Evolutionary conservation across 2,888 invertebrate genomes (phyloP).

Genomic region (Philereme vetulata): DNA sequence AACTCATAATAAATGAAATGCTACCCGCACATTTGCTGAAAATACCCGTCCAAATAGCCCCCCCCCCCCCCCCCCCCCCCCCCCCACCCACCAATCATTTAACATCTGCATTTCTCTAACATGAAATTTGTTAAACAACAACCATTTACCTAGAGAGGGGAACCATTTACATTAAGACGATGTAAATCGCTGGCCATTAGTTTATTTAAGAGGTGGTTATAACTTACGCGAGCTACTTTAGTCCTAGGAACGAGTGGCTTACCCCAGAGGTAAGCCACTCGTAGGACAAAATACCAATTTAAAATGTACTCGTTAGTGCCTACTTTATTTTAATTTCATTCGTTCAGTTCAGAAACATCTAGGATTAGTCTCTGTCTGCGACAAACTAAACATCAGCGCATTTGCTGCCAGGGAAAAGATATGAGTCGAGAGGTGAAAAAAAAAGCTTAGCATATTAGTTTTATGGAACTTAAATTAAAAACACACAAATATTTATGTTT

Average conservation of each 20-base stretch:
- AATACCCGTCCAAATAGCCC: constrained; percentile 20
- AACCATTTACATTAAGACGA: constrained; percentile 36
- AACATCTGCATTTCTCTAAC: constrained; percentile 27
- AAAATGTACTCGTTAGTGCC: constrained; percentile 8
- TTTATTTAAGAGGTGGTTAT: constrained; percentile 35
- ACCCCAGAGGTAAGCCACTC: constrained; percentile 9
- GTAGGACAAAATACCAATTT: constrained; percentile 14
- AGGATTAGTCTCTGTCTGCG: constrained; percentile 3
- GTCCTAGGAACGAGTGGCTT: too few relatives aligned
- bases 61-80: too few relatives aligned
- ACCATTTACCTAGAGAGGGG: too few relatives aligned
- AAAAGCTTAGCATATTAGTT: background rate
- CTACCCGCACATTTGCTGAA: constrained; percentile 1
- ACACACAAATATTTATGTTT: too few relatives aligned
- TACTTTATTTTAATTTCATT: constrained; percentile 12
- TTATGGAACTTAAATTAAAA: too few relatives aligned
- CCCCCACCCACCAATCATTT: constrained; percentile 29
- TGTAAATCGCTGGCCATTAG: constrained; percentile 37
- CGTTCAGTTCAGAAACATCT: background rate
- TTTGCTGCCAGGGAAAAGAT: background rate
- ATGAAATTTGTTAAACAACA: constrained; percentile 27
- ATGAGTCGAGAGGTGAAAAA: constrained; percentile 3
- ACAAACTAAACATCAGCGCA: constrained; percentile 10
- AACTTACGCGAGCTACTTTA: constrained; percentile 23
- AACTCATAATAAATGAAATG: background rate